Percentiles rank a stretch among this genome's conserved stretches.
Evolutionary conservation across 2,888 invertebrate species (phyloP).

Genomic region (Archaeoteleia sp.): DNA sequence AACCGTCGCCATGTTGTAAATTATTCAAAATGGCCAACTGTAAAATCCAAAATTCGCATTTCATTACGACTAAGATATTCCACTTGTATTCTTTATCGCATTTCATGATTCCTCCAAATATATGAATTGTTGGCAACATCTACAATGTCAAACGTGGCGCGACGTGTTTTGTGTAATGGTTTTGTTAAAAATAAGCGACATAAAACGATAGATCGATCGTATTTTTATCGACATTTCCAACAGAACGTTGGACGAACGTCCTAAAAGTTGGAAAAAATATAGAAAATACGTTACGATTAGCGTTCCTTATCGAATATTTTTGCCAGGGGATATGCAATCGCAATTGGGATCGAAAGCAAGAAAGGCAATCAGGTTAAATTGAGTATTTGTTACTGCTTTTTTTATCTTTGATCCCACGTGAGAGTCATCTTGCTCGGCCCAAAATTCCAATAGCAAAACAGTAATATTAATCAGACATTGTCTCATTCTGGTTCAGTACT

Average conservation of each 20-base stretch:
- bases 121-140: conserved; percentile 31
- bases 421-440: too few relatives aligned
- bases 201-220: background rate
- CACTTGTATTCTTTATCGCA: conserved; percentile 8
- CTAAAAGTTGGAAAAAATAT: too few relatives aligned
- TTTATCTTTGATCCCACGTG: too few relatives aligned
- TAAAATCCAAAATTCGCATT: conserved; percentile 16
- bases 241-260: too few relatives aligned
- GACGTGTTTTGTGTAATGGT: conserved; percentile 17
- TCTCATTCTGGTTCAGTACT: too few relatives aligned
- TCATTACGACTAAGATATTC: conserved; percentile 2
- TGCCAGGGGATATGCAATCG: background rate
- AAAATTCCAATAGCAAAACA: too few relatives aligned
- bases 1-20: conserved; percentile 14
- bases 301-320: too few relatives aligned
- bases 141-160: conserved; percentile 15
- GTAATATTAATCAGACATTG: too few relatives aligned
- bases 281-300: too few relatives aligned
- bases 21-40: conserved; percentile 32
- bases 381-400: background rate
- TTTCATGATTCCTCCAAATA: conserved; percentile 5
- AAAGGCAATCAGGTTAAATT: background rate
- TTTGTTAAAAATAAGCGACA: background rate
- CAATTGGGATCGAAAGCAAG: background rate
- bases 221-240: too few relatives aligned